A percentile compares a stretch with the other conserved stretches of the same genome.
phyloP scores from a whole-genome alignment of 2,113 vertebrate genomes.

The Hippocampus guttulatus region DNA sequence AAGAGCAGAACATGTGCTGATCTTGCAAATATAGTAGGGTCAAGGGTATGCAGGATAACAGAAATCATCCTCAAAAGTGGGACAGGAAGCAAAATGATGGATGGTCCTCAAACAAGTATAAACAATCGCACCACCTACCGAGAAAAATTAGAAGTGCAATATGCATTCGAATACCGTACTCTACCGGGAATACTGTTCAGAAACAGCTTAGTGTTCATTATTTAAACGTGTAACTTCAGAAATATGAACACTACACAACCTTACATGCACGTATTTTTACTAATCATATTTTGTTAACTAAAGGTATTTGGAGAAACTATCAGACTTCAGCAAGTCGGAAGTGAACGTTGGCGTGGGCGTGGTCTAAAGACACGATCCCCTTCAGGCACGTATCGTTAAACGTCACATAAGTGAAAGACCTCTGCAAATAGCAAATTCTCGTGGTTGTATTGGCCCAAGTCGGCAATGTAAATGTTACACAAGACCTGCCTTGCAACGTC shows the following conservation, averaged over 20 bases:
- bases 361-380: neutral
- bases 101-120: neutral
- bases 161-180: neutral
- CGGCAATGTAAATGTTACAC: neutral
- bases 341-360: neutral
- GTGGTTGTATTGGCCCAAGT: neutral
- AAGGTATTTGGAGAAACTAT: neutral
- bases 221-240: neutral
- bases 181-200: neutral
- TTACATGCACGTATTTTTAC: too few relatives aligned
- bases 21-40: neutral
- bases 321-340: neutral
- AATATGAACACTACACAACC: neutral
- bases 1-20: neutral
- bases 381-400: neutral
- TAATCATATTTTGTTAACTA: too few relatives aligned
- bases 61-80: neutral
- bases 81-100: neutral
- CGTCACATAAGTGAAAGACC: neutral
- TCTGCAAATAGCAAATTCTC: neutral
- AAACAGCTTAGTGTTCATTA: neutral
- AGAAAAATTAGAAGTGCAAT: constrained; percentile 10
- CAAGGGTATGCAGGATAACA: neutral
- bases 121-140: constrained; percentile 44
- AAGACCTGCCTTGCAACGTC: neutral